Evolutionary conservation across 2,888 invertebrate species (phyloP), one percentile per base, ranked within the genome.

Genomic region (Ametastegia equiseti): DNA sequence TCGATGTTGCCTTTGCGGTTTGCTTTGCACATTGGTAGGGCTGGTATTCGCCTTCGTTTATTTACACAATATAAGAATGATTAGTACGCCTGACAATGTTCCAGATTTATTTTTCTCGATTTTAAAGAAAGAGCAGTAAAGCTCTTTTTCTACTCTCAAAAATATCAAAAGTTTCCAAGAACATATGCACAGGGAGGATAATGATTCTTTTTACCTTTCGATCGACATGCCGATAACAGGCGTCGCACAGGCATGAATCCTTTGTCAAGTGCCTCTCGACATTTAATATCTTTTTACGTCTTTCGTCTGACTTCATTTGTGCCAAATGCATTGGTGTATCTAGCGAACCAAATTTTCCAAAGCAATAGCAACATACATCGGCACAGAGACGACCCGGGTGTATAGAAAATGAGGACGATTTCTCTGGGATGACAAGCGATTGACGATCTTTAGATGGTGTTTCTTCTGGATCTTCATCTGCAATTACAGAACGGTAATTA

Each of bases 311-410:
- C 86, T 97, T 97, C 90, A 97, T 95, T 92, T 97, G 97, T 0
- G 97, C 97, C 78, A 97, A 95, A 89, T 97, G 97, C 92, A 97
- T 97, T 0, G 97, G 97, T 0, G 97, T 97, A 88, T 97, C 97
- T 84, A 97, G 95, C 0, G 96, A 93, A 0, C 97, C 97, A 87
- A 97, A 97, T 91, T 97, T 97, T 11, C 97, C 97, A 81, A 96
- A 96, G 88, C 97, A 97, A 90, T 97, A 97, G 88, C 95, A 96
- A 89, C 97, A 97, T 87, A 97, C 97, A 92, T 97, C 97, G 90
- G 95, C 95, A 89, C 97, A 97, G 77, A 97, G 92, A 11, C 97
- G 92, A 0, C 95, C 97, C 0, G 97, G 97, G 92, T 97, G 97
- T 87, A 97, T 96, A 88, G 96, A 96, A 91, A 97, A 97, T 0